Base-by-base conservation (phyloP, 2,113 vertebrate species). In the Podocnemis expansa region DNA sequence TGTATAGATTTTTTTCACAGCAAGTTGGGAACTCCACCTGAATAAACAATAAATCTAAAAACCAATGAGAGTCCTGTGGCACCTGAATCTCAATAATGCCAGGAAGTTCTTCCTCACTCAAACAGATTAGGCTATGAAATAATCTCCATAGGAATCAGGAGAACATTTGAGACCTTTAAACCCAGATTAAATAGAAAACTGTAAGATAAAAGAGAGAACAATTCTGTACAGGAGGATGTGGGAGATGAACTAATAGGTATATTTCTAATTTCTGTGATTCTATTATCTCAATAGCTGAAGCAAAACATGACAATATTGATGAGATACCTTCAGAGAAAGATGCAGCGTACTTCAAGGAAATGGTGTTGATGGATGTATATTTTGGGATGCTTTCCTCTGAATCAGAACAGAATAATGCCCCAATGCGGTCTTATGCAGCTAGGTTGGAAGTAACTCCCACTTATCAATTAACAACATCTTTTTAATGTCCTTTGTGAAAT, bases 1-100 rank as follows among this genome's bases (percentile, higher is more conserved):
- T 41, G 75, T 55, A 24, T 0, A 1, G n/a, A 8, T 49, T 84
- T 89, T 93, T 84, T 84, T 31, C 34, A 63, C 10, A 10, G 29
- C 21, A 91, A 76, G 2, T 6, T 73, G 14, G 49, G 88, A 76
- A 67, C 3, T 89, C 54, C 52, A 55, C 29, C 54, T 89, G 43
- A 60, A 63, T 60, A 94, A 80, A 90, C 91, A 88, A 94, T 79
- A 24, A n/a, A n/a, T n/a, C n/a, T n/a, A n/a, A n/a, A n/a, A n/a
- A n/a, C n/a, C n/a, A n/a, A n/a, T n/a, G n/a, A n/a, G n/a, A n/a
- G n/a, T n/a, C n/a, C n/a, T n/a, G n/a, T n/a, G n/a, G n/a, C n/a
- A n/a, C n/a, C n/a, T n/a, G n/a, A n/a, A 88, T 54, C 54, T 78
- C 85, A 45, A 43, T 7, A 89, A 45, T 45, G 80, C 54, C 16